Base-by-base conservation (phyloP, 92 coral and sea anemone genomes). In the Anthopleura xanthogrammica region DNA sequence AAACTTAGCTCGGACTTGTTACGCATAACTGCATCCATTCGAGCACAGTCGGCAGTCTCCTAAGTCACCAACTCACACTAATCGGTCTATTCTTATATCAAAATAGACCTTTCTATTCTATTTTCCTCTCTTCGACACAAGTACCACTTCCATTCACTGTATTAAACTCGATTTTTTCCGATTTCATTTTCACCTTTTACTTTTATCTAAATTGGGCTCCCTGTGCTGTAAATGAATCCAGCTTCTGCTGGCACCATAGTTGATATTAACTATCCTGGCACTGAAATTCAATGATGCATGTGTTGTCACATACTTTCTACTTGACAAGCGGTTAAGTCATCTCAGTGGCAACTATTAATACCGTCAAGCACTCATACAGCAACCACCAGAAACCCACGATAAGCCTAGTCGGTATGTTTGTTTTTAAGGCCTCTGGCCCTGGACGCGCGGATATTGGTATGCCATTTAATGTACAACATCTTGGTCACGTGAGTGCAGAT, bases 381-480 rank as follows among this genome's bases (percentile, higher is more conserved):
- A 23, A 11, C 12, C 60, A 79, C 58, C 52, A 36, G 74, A 41
- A 41, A 72, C 58, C 60, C 62, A 72, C 60, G 13, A n/a, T 20
- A 10, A 11, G 13, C 48, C 70, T 12, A 0, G 48, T 48, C 7
- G 19, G 70, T 62, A 20, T 48, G 19, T 24, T 70, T n/a, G 14
- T 68, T 46, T 81, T 70, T 14, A 52, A 81, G 92, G 78, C 80
- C 10, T n/a, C 83, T 13, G 84, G 92, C 52, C 50, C 86, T 41
- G 86, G 95, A 29, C 89, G 84, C 17, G 22, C 75, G 41, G 88
- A 80, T 48, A 94, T 97, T 74, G 92, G 99, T 60, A 80, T 85
- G 76, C 99, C 99, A 20, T 97, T 97, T 66, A 95, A 97, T 83
- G 97, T 97, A 12, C 95, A 90, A 72, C 99, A 97, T 60, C 76